These are phyloP conservation scores for Varroa destructor DNA, from an alignment of 1,140 invertebrate genomes.

Conservation along the genomic window DNA sequence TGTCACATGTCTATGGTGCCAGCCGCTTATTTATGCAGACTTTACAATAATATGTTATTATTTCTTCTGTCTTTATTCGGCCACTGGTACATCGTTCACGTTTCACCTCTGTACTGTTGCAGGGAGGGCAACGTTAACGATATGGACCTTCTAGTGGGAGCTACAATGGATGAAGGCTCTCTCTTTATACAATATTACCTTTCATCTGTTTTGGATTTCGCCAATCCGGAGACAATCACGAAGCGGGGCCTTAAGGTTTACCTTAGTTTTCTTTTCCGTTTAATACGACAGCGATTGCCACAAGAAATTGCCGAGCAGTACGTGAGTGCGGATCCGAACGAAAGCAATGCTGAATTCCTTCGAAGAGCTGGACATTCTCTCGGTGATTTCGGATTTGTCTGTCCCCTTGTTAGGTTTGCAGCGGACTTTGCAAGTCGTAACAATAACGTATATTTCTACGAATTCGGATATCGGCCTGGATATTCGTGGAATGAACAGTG, in stretches of 20 bases:
- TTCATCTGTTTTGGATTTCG: conserved; percentile 28
- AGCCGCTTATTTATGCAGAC: no score
- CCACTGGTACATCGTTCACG: background rate
- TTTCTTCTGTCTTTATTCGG: background rate
- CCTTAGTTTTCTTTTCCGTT: conserved; percentile 29
- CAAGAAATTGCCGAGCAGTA: conserved; percentile 33
- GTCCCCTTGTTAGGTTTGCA: conserved; percentile 6
- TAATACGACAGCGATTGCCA: conserved; percentile 32
- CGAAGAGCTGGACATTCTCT: conserved; percentile 1
- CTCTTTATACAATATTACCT: conserved; percentile 16
- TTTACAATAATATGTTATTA: background rate
- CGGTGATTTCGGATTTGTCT: conserved; percentile 14
- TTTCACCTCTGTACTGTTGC: background rate
- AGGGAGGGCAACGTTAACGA: conserved; percentile 15
- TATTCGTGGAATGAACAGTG: conserved; percentile 20
- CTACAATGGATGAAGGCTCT: conserved; percentile 27
- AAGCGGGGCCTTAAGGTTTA: conserved; percentile 25
- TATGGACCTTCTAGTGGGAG: conserved; percentile 28
- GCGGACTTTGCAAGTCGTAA: conserved; percentile 3
- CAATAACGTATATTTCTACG: conserved; percentile 14
- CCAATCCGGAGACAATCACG: conserved; percentile 7
- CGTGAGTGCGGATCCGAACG: conserved; percentile 30
- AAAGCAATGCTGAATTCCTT: conserved; percentile 9
- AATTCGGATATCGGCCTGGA: conserved; percentile 18
- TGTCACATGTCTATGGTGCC: no score